These are phyloP conservation scores for Apocheima hispidaria DNA, from an alignment of 2,888 invertebrate genomes.

Conservation along the genomic window DNA sequence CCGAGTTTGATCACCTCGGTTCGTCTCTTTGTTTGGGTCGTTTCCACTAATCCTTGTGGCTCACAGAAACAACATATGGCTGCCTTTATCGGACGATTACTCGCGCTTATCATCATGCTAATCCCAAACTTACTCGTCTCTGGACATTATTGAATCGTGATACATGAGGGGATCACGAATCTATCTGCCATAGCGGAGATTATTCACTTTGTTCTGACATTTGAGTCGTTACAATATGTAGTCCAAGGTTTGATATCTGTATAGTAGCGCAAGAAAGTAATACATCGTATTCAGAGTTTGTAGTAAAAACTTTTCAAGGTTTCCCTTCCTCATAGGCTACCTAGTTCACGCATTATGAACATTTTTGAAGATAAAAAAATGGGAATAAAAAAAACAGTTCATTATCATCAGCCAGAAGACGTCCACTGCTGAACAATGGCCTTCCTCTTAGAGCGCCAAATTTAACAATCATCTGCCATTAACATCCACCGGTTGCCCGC, in stretches of 20 bases:
- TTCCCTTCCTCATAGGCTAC: no score
- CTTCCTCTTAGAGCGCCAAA: no score
- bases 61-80: conserved; percentile 20
- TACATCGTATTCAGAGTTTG: conserved; percentile 1
- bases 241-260: conserved; percentile 25
- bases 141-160: conserved; percentile 18
- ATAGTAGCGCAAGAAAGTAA: conserved; percentile 13
- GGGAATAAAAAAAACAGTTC: no score
- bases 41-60: conserved; percentile 5
- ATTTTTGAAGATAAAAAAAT: no score
- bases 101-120: conserved; percentile 15
- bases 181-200: conserved; percentile 24
- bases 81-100: conserved; percentile 16
- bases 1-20: conserved; percentile 16
- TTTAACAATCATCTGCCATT: no score
- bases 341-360: no score
- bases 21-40: conserved; percentile 8
- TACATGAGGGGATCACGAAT: no score
- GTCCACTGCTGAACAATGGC: no score
- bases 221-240: conserved; percentile 26
- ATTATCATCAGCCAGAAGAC: no score
- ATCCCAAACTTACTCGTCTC: conserved; percentile 11
- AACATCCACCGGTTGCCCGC: no score
- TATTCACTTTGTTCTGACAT: conserved; percentile 29
- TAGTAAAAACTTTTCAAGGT: neutral